Evolutionary conservation across 1,140 invertebrate genomes (phyloP).

Genomic region (Aphelenchoides fujianensis): DNA sequence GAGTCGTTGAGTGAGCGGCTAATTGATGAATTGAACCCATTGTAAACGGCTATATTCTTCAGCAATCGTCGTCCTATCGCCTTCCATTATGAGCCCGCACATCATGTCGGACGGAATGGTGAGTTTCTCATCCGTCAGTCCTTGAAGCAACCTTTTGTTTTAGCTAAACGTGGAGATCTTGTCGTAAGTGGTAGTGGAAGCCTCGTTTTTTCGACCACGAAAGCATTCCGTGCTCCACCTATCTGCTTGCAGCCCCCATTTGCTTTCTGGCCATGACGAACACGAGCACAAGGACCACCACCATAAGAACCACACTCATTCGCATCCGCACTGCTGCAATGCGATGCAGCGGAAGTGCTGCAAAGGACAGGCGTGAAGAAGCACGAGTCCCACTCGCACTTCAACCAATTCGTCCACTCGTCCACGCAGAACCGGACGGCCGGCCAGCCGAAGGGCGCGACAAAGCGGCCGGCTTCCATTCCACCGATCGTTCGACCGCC

Average conservation of each 20-base stretch:
- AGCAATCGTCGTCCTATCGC: slow-evolving; percentile 2
- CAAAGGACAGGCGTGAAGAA: neutral
- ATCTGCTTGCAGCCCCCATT: no score
- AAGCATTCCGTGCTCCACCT: no score
- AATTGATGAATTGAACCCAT: neutral
- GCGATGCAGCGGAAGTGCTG: neutral
- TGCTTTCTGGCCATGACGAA: neutral
- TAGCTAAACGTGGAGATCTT: slow-evolving; percentile 12
- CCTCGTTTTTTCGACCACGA: no score
- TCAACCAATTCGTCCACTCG: slow-evolving; percentile 10
- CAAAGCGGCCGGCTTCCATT: neutral
- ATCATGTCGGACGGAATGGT: slow-evolving; percentile 4
- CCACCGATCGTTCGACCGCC: neutral
- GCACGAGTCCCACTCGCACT: neutral
- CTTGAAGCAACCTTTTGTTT: no score
- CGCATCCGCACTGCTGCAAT: slow-evolving; percentile 8
- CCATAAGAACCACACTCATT: neutral
- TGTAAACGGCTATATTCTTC: no score
- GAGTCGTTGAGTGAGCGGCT: neutral
- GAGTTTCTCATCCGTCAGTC: no score
- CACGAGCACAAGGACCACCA: neutral
- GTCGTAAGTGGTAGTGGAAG: no score
- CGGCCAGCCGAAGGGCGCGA: no score
- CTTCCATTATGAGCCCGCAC: slow-evolving; percentile 4
- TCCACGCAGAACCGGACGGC: neutral